Evolutionary conservation across 2,797 vertebrate genomes (phyloP), one percentile per base, ranked within the genome.

Genomic region (Arrhamphus sclerolepis): DNA sequence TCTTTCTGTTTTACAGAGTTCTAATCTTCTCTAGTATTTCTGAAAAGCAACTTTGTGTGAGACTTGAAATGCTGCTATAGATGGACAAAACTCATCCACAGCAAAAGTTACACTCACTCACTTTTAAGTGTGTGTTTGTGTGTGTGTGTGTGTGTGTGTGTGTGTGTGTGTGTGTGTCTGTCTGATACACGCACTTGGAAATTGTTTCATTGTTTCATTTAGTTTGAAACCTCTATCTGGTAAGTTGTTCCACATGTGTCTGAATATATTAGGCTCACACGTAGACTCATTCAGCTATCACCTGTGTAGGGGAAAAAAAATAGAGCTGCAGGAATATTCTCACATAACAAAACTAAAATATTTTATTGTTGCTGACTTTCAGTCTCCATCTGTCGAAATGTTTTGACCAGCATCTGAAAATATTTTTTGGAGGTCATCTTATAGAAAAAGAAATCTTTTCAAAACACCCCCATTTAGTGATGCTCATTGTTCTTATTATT

Each of bases 121-220:
- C 9, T 42, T 8, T 5, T 13, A 40, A 38, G 56, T 43, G 62
- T 64, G 66, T 63, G 60, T 62, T 57, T 49, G 52, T n/a, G n/a
- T n/a, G n/a, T n/a, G n/a, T n/a, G n/a, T n/a, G n/a, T n/a, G n/a
- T n/a, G n/a, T n/a, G n/a, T n/a, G n/a, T n/a, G n/a, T n/a, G n/a
- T n/a, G n/a, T n/a, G n/a, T n/a, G n/a, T n/a, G n/a, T n/a, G n/a
- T n/a, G n/a, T n/a, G n/a, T n/a, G n/a, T n/a, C n/a, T n/a, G n/a
- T n/a, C n/a, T n/a, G n/a, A n/a, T n/a, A n/a, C 48, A 66, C 63
- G 69, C 69, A 56, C 75, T 31, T 31, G 62, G 44, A 31, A 46
- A 28, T n/a, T 70, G n/a, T n/a, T n/a, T n/a, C n/a, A n/a, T n/a
- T n/a, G 46, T 83, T 80, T 81, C 55, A 81, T 86, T 87, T 77